Base-by-base conservation (phyloP, 2,113 vertebrate species). In the Rhynchopsitta pachyrhyncha region DNA sequence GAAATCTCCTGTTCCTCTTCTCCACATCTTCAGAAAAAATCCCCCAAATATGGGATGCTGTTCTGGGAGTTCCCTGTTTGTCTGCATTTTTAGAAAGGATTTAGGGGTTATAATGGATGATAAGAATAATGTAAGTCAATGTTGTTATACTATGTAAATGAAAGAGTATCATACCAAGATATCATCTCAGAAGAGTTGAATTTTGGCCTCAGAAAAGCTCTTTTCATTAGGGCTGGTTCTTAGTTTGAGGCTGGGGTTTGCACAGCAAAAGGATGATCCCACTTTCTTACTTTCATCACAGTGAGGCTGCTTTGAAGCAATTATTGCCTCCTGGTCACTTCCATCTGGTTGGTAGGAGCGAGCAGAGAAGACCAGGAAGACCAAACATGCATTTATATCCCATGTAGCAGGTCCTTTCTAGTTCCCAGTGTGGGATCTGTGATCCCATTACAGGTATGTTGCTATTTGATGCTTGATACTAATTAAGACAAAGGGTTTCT, bases 331-430 rank as follows among this genome's bases (percentile, higher is more conserved):
- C 44, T 66, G 20, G 8, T 66, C 59, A n/a, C 53, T 86, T 80
- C 24, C n/a, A 49, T n/a, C 39, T 49, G 14, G 8, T 31, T 69
- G n/a, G n/a, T 39, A 64, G 17, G 22, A 88, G 22, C 14, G 23
- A 93, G 27, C 24, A 82, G 4, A 73, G 62, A 47, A 17, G 22
- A 14, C 24, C 47, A 66, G 62, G 41, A 71, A 50, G 39, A 64
- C 28, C 27, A 71, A 68, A 28, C 0, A 0, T 7, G 6, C 60
- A 13, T 22, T 71, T 46, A 44, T 13, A 35, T 1, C 6, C 17
- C 24, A 5, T 53, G 37, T 29, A 82, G 24, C 28, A 44, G 13
- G 31, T 17, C 37, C 69, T 73, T 63, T 28, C 31, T 17, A 20
- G n/a, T 59, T 86, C 55, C 77, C 9, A 5, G 5, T 37, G 77